Percentiles rank a stretch among this genome's conserved stretches.
Evolutionary conservation across 2,113 vertebrate species (phyloP).

Genomic region (Petrocephalus microphthalmus): DNA sequence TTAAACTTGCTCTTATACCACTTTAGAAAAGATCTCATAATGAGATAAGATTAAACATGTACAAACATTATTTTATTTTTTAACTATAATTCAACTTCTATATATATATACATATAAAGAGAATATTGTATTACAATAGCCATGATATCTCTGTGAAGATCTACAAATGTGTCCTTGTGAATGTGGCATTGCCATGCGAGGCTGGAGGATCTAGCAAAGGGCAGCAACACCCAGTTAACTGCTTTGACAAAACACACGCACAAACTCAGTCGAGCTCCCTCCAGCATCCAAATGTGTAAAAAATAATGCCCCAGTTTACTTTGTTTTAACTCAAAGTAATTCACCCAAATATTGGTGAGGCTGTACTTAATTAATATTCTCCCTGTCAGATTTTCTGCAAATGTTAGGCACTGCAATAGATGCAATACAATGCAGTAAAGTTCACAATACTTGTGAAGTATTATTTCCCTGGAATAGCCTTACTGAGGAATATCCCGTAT

Average conservation of each 20-base stretch:
- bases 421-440: background rate
- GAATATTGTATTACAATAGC: background rate
- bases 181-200: background rate
- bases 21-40: no score
- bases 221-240: background rate
- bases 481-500: background rate
- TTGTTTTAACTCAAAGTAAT: background rate
- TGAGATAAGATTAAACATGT: no score
- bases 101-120: background rate
- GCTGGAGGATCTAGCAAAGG: background rate
- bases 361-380: background rate
- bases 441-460: background rate
- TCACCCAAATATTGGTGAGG: background rate
- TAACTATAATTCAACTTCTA: no score
- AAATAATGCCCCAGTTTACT: background rate
- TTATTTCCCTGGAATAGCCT: background rate
- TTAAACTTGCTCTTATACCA: no score
- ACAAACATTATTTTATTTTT: no score
- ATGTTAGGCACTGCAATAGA: background rate
- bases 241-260: background rate
- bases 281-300: background rate
- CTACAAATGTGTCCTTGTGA: background rate
- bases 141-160: background rate
- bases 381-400: background rate
- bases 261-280: background rate